A percentile compares a stretch with the other conserved stretches of the same genome.
Conservation (phyloP, 2,113 vertebrate genomes). For the Monopterus albus region DNA sequence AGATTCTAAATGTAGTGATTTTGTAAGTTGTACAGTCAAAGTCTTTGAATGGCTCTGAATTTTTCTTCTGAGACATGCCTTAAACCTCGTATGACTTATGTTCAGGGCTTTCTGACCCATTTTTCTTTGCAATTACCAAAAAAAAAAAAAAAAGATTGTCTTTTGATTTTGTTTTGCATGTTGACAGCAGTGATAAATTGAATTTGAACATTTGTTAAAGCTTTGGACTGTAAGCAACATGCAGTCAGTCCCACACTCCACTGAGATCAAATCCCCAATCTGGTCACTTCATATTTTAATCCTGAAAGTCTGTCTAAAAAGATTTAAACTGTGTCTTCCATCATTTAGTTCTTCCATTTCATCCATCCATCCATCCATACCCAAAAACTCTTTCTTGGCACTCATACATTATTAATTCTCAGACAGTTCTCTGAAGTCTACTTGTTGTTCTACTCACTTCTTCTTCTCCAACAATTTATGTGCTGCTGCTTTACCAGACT, state of each 20-base stretch:
- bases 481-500: conserved; percentile 18
- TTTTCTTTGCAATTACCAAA: conserved; percentile 23
- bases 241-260: not conserved
- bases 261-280: conserved; percentile 30
- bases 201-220: conserved; percentile 4
- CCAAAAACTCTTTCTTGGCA: conserved; percentile 28
- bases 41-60: conserved; percentile 36
- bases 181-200: not conserved
- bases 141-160: not conserved
- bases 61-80: conserved; percentile 21
- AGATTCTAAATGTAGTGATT: conserved; percentile 19
- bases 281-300: conserved; percentile 38
- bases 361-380: conserved; percentile 38
- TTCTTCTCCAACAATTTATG: conserved; percentile 37
- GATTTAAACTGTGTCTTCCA: conserved; percentile 13
- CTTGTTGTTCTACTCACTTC: conserved; percentile 50
- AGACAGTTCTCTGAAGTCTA: conserved; percentile 58
- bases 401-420: conserved; percentile 50
- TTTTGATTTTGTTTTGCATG: conserved; percentile 20
- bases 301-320: conserved; percentile 31
- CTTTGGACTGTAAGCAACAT: not conserved
- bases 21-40: conserved; percentile 33
- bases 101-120: conserved; percentile 24
- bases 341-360: conserved; percentile 35
- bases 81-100: conserved; percentile 27